Conservation (phyloP, 2,797 vertebrate genomes). For the Ctenopoma kingsleyae region DNA sequence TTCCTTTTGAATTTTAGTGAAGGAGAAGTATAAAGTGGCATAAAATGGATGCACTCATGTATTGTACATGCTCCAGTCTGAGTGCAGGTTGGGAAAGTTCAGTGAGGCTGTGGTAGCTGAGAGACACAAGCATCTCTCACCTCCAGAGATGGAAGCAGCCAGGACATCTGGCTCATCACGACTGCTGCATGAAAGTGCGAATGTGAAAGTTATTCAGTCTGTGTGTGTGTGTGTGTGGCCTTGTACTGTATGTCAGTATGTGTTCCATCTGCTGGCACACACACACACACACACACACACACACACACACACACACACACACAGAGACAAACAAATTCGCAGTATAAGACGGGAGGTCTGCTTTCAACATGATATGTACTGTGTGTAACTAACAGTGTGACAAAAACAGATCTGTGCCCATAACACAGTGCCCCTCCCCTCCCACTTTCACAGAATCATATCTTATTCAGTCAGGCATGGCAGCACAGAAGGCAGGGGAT, state of each 20-base stretch:
- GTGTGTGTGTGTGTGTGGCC: slow-evolving; percentile 5
- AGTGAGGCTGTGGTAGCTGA: slow-evolving; percentile 22
- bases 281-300: not conserved
- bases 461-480: slow-evolving; percentile 64
- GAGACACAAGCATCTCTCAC: slow-evolving; percentile 36
- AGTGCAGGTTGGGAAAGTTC: slow-evolving; percentile 31
- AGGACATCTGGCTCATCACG: slow-evolving; percentile 37
- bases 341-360: slow-evolving; percentile 7
- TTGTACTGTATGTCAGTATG: slow-evolving; percentile 10
- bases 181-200: slow-evolving; percentile 9
- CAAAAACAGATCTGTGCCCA: slow-evolving; percentile 14
- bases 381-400: slow-evolving; percentile 13
- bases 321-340: not conserved
- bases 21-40: not conserved
- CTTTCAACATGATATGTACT: slow-evolving; percentile 8
- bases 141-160: slow-evolving; percentile 31
- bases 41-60: slow-evolving; percentile 13
- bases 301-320: not conserved
- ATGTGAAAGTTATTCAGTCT: slow-evolving; percentile 24
- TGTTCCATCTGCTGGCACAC: slow-evolving; percentile 4
- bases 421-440: slow-evolving; percentile 29
- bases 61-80: slow-evolving; percentile 11
- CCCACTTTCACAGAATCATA: slow-evolving; percentile 50
- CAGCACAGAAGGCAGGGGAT: slow-evolving; percentile 47
- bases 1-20: not conserved